Evolutionary conservation across 2,797 vertebrate species (phyloP), one percentile per base, ranked within the genome.

Genomic region (Lepilemur ruficaudatus): DNA sequence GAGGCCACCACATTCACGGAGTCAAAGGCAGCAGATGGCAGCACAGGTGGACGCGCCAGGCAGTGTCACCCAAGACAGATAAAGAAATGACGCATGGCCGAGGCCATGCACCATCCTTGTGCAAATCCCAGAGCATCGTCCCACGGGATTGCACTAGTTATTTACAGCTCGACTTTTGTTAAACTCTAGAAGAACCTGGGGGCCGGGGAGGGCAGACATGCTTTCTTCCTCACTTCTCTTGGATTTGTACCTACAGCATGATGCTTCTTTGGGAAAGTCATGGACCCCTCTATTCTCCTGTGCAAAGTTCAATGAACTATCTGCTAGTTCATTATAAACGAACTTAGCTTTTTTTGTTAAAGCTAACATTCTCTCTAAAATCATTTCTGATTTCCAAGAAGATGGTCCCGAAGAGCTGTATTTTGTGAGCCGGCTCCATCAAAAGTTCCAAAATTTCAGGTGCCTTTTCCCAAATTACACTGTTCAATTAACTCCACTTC

Each of bases 361-460:
- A 38, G 38, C 55, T 50, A 55, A 63, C 3, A 10, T 79, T 87
- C 25, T 95, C 30, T 91, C 57, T 73, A 89, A 96, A 79, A 95
- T 41, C 23, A 67, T 23, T 87, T 57, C 63, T 1, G 6, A 32
- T 75, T 89, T 96, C 94, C 79, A 93, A 69, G 35, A 38, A 7
- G 35, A 22, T 72, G 52, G 48, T 61, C 88, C 17, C 1, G 32
- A 91, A 78, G 9, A 13, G 52, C 4, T 59, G 23, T 38, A 23
- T 32, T 91, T 87, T 82, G 41, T 76, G 70, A 75, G 20, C 38
- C 75, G 14, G 8, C 18, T 78, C 18, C 80, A 75, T 48, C 55
- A 9, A 82, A 92, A 95, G 50, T 76, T 95, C 55, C 76, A 41
- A 86, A 10, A 79, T 76, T 78, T 89, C 73, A 80, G n/a, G 32